Conservation (phyloP, 2,113 vertebrate genomes). For the Ictidomys tridecemlineatus region DNA sequence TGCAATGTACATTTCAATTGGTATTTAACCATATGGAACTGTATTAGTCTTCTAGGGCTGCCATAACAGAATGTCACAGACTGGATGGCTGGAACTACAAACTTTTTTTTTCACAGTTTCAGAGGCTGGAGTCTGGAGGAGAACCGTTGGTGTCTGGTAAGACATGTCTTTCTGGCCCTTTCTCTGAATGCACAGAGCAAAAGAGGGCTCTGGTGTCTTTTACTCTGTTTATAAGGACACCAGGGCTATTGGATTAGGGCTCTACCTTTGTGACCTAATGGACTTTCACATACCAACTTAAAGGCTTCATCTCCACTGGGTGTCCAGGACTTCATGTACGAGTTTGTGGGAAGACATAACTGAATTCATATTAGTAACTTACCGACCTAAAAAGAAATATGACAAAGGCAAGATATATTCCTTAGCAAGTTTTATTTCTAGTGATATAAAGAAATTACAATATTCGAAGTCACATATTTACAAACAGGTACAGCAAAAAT, state of each 20-base stretch:
- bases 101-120: background rate
- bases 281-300: background rate
- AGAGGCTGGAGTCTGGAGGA: background rate
- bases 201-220: fast-evolving
- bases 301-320: background rate
- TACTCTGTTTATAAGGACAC: background rate
- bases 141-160: background rate
- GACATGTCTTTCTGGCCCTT: background rate
- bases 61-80: background rate
- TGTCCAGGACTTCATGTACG: background rate
- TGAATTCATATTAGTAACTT: background rate
- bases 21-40: background rate
- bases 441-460: background rate
- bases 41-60: background rate
- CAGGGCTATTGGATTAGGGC: background rate
- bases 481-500: background rate
- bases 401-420: background rate
- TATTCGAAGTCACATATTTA: slow-evolving; percentile 4
- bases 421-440: background rate
- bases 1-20: too few relatives aligned
- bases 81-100: background rate
- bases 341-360: background rate
- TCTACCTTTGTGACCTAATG: background rate
- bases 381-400: background rate
- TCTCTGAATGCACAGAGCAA: fast-evolving